Evolutionary conservation across 2,888 invertebrate genomes (phyloP), one percentile per base, ranked within the genome.

Genomic region (Protonemura montana): DNA sequence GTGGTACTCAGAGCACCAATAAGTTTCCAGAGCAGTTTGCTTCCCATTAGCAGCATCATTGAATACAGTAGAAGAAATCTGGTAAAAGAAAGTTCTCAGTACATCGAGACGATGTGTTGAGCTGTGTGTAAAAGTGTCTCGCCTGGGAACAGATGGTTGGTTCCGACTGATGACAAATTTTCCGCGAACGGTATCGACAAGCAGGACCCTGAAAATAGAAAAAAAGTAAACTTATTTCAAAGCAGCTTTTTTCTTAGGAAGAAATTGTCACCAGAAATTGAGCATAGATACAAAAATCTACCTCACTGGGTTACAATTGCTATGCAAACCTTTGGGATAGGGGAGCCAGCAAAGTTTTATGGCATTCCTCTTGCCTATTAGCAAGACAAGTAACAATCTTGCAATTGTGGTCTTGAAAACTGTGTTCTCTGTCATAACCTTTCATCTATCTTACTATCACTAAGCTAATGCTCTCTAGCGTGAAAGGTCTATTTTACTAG

Each of bases 1-100:
- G 91, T 97, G 96, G 90, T 96, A 96, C 90, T 97, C 97, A 0
- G 96, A 96, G 90, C 95, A 95, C 95, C 97, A 96, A 90, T 96
- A 97, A 0, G 95, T 95, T 91, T 96, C 96, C 27, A 90, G 89
- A 25, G 77, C 80, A 28, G 28, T 26, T 16, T 80, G 80, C 28
- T 81, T 86, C 16, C 59, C 59, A 21, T 59, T 59, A 10, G 7
- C 1, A 10, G 13, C 59, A 10, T 86, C 26, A 7, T n/a, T 77
- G 77, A 87, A 85, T 59, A 87, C 86, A 2, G 87, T 87, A 5
- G 85, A 59, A 77, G 86, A 84, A 26, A 94, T 93, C 89, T 95
- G 94, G 88, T 96, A 94, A 90, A 95, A 96, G 91, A 97, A 96
- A 0, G 95, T 95, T 88, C 95, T 92, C 76, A 97, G 90, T 88